Evolutionary conservation across 2,888 invertebrate genomes (phyloP).

Genomic region (Odontomyia ornata): DNA sequence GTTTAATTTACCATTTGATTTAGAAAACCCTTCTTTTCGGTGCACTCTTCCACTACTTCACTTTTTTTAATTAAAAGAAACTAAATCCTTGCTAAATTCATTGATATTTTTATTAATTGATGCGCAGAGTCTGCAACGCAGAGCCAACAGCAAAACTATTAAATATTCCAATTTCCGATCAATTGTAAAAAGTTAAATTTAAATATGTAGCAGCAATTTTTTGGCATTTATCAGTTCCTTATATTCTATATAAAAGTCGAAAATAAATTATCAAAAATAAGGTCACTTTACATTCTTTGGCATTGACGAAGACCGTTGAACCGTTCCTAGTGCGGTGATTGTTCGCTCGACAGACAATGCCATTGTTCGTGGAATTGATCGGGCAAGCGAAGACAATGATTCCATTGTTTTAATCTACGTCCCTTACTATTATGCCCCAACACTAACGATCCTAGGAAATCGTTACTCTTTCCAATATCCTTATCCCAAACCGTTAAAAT

Average conservation of each 20-base stretch:
- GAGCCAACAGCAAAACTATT: too few relatives aligned
- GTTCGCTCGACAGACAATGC: slow-evolving; percentile 76
- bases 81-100: not conserved
- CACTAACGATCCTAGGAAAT: slow-evolving; percentile 85
- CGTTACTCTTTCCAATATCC: slow-evolving; percentile 84
- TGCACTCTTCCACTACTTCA: too few relatives aligned
- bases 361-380: slow-evolving; percentile 89
- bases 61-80: too few relatives aligned
- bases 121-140: not conserved
- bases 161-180: not conserved
- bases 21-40: too few relatives aligned
- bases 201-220: not conserved
- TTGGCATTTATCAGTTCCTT: not conserved
- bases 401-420: slow-evolving; percentile 89
- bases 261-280: slow-evolving; percentile 17
- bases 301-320: not conserved
- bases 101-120: not conserved
- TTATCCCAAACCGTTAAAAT: slow-evolving; percentile 94
- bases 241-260: not conserved
- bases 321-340: slow-evolving; percentile 55
- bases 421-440: slow-evolving; percentile 88
- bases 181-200: not conserved
- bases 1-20: too few relatives aligned
- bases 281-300: slow-evolving; percentile 11
- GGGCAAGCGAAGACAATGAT: slow-evolving; percentile 88